Conservation (phyloP, 2,113 vertebrate genomes). For the Papio anubis region DNA sequence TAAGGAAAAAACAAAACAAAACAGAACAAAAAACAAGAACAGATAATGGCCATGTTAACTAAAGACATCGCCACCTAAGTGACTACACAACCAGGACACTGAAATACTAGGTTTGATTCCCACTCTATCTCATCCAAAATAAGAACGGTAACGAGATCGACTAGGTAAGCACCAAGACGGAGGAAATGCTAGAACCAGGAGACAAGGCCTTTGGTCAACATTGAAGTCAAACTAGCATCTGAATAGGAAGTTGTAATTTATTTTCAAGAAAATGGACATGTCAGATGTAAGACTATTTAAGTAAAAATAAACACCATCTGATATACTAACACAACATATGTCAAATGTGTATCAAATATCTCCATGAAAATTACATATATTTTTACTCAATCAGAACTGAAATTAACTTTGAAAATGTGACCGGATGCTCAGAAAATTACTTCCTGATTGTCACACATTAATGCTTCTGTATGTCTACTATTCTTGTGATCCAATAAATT, state of each 20-base stretch:
- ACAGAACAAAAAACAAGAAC: background rate
- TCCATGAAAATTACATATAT: background rate
- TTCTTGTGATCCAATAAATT: slow-evolving; percentile 65
- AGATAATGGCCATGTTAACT: background rate
- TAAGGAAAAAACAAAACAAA: background rate
- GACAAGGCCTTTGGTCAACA: background rate
- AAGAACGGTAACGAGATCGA: background rate
- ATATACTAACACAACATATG: background rate
- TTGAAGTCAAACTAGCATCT: background rate
- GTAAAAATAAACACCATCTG: background rate
- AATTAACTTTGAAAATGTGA: slow-evolving; percentile 64
- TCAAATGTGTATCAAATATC: background rate
- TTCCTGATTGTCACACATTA: slow-evolving; percentile 75
- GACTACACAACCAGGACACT: background rate
- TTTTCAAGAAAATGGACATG: background rate
- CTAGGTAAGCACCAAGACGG: background rate
- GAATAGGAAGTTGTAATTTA: background rate
- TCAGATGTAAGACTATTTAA: background rate
- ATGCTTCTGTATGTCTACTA: slow-evolving; percentile 38
- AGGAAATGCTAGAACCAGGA: background rate
- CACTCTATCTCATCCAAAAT: background rate
- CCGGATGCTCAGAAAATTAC: slow-evolving; percentile 80
- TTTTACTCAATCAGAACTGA: background rate
- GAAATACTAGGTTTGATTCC: background rate
- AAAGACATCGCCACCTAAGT: background rate